Base-by-base conservation (phyloP, 2,888 invertebrate species). In the Podabrus alpinus region DNA sequence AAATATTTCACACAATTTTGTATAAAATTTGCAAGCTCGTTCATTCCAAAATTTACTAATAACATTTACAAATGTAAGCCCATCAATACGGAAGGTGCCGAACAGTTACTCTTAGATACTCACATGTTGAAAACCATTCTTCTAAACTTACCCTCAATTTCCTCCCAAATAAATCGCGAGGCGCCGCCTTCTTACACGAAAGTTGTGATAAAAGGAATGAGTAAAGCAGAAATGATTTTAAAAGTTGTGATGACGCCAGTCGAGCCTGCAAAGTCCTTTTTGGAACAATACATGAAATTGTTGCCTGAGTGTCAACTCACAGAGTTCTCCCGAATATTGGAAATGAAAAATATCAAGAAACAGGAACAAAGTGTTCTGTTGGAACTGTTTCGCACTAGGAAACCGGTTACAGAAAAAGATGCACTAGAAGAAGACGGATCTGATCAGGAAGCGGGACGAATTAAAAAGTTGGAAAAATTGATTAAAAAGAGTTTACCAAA, bases 1-100 rank as follows among this genome's bases (percentile, higher is more conserved):
- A 99, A 99, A 88, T 99, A 99, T 86, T 99, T 98, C 88, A 98
- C 98, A 0, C 98, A 99, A 85, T 95, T 99, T 85, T 99, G 99
- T 85, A 94, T 97, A 17, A 94, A 98, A 84, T 98, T 99, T 88
- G 97, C 95, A 1, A 97, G 96, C 82, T 93, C 95, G 0, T 98
- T 99, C 85, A 97, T 98, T 85, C 96, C 97, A 1, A 98, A 98
- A 86, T 97, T 97, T 84, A 93, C 97, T 15, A 95, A 95, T 78
- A 94, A 94, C 78, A 89, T 98, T 9, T 97, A 95, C 86, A 96
- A 96, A 82, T 97, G 97, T 81, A 96, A 96, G 83, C 95, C 97
- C 0, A 92, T 97, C 1, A 94, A 93, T 59, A 94, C 95, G 5
- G 92, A 96, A 1, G 99, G 98, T 0, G 97, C 99, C 0, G 99